Percentiles rank a stretch among this genome's conserved stretches.
phyloP scores from a whole-genome alignment of 2,888 invertebrate genomes.

The Operophtera brumata region DNA sequence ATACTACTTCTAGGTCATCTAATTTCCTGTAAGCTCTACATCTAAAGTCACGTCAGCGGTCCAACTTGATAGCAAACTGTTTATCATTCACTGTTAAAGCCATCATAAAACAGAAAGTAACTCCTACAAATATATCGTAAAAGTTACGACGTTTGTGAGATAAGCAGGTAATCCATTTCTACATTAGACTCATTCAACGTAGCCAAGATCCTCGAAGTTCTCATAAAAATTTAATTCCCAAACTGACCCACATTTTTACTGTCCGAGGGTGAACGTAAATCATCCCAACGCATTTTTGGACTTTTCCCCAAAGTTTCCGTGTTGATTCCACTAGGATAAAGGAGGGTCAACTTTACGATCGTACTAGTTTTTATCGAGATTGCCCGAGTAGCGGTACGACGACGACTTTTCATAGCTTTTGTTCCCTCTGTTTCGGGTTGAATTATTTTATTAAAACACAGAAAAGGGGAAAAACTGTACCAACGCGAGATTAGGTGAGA shows the following conservation, averaged over 20 bases:
- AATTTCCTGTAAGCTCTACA: no score
- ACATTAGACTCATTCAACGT: slow-evolving; percentile 43
- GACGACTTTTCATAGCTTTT: slow-evolving; percentile 62
- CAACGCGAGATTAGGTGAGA: slow-evolving; percentile 58
- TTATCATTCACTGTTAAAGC: slow-evolving; percentile 27
- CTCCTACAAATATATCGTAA: slow-evolving; percentile 44
- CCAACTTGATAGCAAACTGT: slow-evolving; percentile 3
- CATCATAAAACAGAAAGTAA: slow-evolving; percentile 40
- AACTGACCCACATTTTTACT: slow-evolving; percentile 65
- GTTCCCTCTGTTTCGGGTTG: slow-evolving; percentile 59
- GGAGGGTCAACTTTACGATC: slow-evolving; percentile 73
- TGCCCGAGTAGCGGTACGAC: slow-evolving; percentile 41
- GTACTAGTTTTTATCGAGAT: slow-evolving; percentile 73
- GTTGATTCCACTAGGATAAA: slow-evolving; percentile 67
- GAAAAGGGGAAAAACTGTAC: slow-evolving; percentile 54
- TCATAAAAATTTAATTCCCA: slow-evolving; percentile 65
- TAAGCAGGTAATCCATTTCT: slow-evolving; percentile 49
- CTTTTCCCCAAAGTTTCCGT: slow-evolving; percentile 51
- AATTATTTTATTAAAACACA: slow-evolving; percentile 69
- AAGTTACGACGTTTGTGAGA: slow-evolving; percentile 43
- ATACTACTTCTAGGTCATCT: background rate
- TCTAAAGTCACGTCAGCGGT: background rate
- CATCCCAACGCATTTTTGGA: slow-evolving; percentile 53
- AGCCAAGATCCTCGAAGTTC: slow-evolving; percentile 38
- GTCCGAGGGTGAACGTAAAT: slow-evolving; percentile 57